Conservation (phyloP, 2,113 vertebrate species). For the Dasypus novemcinctus region DNA sequence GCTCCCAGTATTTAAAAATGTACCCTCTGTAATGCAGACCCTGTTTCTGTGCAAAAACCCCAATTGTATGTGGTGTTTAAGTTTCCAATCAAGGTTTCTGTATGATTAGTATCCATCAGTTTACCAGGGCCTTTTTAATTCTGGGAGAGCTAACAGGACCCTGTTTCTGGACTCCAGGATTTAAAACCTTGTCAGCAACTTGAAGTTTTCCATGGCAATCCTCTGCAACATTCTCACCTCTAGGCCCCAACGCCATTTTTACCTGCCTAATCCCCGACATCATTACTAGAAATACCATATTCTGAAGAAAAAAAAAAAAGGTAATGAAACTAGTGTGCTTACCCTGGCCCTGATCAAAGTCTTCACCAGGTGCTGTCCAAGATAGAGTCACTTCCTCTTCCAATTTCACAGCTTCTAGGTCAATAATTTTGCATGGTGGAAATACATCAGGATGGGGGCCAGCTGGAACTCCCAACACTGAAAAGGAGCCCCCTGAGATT, state of each 20-base stretch:
- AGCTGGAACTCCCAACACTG: constrained; percentile 38
- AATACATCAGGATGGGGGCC: constrained; percentile 61
- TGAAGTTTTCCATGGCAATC: not conserved
- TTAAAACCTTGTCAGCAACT: not conserved
- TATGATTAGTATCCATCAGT: not conserved
- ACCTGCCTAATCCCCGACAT: not conserved
- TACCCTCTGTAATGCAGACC: not conserved
- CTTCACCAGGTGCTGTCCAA: constrained; percentile 82
- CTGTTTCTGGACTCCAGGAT: not conserved
- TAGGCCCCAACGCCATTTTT: not conserved
- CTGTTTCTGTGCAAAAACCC: not conserved
- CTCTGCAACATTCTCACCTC: not conserved
- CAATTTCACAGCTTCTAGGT: constrained; percentile 73
- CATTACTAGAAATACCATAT: not conserved
- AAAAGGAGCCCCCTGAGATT: constrained; percentile 77
- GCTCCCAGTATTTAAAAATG: not conserved
- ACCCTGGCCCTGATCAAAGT: constrained; percentile 82
- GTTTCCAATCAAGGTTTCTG: not conserved
- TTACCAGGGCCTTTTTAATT: not conserved
- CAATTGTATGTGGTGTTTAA: no score
- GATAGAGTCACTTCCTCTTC: constrained; percentile 73
- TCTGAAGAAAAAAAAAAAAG: not conserved
- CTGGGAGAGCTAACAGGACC: not conserved
- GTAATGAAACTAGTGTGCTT: constrained; percentile 27
- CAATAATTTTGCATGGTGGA: constrained; percentile 81